These are phyloP conservation scores for Pherbina coryleti DNA, from an alignment of 2,888 invertebrate genomes.

Conservation along the genomic window DNA sequence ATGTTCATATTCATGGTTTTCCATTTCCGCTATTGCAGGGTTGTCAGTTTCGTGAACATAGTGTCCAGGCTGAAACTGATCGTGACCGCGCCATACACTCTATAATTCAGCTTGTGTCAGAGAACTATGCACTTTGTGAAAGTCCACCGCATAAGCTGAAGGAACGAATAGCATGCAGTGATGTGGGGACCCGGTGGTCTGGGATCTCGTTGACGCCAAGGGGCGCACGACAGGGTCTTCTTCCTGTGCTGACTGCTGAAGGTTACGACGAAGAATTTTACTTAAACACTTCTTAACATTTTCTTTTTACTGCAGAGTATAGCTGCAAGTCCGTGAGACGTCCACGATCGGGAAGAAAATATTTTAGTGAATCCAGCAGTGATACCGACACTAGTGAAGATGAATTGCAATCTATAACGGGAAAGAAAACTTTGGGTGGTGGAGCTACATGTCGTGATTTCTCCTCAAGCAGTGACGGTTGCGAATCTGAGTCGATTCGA, in stretches of 20 bases:
- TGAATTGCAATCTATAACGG: constrained; percentile 32
- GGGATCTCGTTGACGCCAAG: constrained; percentile 66
- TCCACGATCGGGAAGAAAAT: constrained; percentile 44
- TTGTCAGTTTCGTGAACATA: constrained; percentile 81
- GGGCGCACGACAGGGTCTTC: constrained; percentile 65
- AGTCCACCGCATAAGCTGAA: constrained; percentile 57
- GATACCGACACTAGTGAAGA: constrained; percentile 63
- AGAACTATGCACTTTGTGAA: constrained; percentile 64
- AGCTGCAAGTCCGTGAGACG: constrained; percentile 56
- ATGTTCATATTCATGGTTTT: neutral
- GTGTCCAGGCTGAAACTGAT: constrained; percentile 75
- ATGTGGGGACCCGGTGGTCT: constrained; percentile 61
- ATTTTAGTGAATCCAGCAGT: constrained; percentile 61
- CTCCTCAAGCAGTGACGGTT: constrained; percentile 68
- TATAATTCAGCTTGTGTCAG: constrained; percentile 65
- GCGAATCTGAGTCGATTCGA: constrained; percentile 65
- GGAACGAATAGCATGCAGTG: constrained; percentile 54
- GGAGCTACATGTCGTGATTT: constrained; percentile 48
- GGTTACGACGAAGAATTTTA: constrained; percentile 45
- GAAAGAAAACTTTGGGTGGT: neutral
- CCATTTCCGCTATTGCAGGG: constrained; percentile 71
- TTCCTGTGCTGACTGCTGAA: constrained; percentile 62
- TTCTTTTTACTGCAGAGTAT: constrained; percentile 51
- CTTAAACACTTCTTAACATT: neutral
- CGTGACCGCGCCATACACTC: constrained; percentile 76